A percentile compares a stretch with the other conserved stretches of the same genome.
phyloP scores from a whole-genome alignment of 2,888 invertebrate genomes.

The Hydropsyche betteni region DNA sequence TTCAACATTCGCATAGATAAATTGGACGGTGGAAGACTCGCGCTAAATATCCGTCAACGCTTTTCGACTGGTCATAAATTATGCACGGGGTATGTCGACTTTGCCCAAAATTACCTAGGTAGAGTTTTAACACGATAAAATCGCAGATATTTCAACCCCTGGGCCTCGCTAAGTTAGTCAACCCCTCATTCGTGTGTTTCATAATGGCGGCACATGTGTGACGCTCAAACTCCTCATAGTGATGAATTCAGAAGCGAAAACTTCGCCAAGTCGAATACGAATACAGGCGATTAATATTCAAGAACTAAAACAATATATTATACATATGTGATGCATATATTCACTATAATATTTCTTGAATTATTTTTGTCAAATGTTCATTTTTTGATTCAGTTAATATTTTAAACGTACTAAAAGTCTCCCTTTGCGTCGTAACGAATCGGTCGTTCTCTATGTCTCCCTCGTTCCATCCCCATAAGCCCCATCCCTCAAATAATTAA shows the following conservation, averaged over 20 bases:
- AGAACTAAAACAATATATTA: too few species aligned
- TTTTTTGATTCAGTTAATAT: too few species aligned
- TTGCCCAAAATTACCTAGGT: conserved; percentile 23
- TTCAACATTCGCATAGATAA: conserved; percentile 38
- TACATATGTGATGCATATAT: too few species aligned
- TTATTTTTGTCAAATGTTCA: too few species aligned
- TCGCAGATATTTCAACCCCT: conserved; percentile 22
- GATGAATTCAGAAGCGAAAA: conserved; percentile 23
- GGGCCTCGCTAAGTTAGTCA: too few species aligned
- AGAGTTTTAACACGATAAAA: conserved; percentile 38
- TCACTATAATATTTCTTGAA: too few species aligned
- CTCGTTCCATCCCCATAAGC: too few species aligned
- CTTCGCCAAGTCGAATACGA: neutral
- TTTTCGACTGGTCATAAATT: conserved; percentile 42
- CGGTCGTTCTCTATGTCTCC: too few species aligned
- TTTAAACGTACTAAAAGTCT: too few species aligned
- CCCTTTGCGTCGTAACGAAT: too few species aligned
- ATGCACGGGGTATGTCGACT: conserved; percentile 37
- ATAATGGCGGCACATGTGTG: neutral
- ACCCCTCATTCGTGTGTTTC: neutral
- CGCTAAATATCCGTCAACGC: conserved; percentile 43
- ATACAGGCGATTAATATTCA: too few species aligned
- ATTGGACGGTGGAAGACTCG: conserved; percentile 42
- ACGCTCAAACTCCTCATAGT: conserved; percentile 5
- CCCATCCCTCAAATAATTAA: conserved; percentile 26